Base-by-base conservation (phyloP, 2,888 invertebrate genomes). In the Hybos culiciformis region DNA sequence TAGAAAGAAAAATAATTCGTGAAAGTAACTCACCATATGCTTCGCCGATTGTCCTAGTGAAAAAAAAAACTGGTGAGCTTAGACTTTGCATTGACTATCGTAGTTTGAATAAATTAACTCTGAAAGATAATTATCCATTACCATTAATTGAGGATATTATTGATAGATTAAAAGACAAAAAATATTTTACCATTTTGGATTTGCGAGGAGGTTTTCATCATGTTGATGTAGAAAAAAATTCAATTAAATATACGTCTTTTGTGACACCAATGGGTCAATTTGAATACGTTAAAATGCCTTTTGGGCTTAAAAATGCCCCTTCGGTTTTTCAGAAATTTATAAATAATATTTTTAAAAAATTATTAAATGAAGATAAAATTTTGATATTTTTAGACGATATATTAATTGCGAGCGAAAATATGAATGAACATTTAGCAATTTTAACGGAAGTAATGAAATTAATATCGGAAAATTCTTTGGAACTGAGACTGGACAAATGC, bases 131-230 rank as follows among this genome's bases (percentile, higher is more conserved):
- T 42, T 50, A 46, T 36, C 50, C 50, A 0, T 17, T 50, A 3
- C 48, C 48, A 2, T 6, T 52, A 9, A 48, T 50, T 17, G 50
- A 50, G n/a, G 48, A 50, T 40, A 21, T 33, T 19, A 23, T n/a
- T n/a, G 47, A 49, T 39, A 24, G 29, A 4, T 37, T 53, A 17
- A 18, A 32, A 12, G 46, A 44, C 7, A 53, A 54, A 39, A 39
- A 36, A 18, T 48, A 47, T 39, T 55, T n/a, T n/a, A n/a, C n/a
- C n/a, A n/a, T n/a, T n/a, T 52, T 41, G 7, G 53, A 52, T 37
- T 24, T 51, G 5, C 34, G 34, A 15, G 48, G 45, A 36, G 51
- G 51, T 5, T 52, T 51, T 36, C 43, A 49, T 41, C 53, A 51
- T 14, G 39, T 50, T 6, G 34, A n/a, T 4, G 39, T 51, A 24